Conservation (phyloP, 2,888 invertebrate species). For the Petrolisthes cinctipes region DNA sequence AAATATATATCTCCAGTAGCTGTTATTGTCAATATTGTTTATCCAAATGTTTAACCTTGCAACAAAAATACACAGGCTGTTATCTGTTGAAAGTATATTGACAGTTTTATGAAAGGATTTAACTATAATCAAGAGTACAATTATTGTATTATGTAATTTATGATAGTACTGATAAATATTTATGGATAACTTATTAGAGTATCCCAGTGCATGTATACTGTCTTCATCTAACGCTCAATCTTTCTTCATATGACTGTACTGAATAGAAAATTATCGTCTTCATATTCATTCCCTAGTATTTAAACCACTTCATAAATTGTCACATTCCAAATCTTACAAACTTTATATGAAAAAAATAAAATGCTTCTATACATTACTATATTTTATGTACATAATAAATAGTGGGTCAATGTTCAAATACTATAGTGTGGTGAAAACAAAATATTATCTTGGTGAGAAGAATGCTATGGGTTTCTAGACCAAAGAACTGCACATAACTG, state of each 20-base stretch:
- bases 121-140: conserved; percentile 20
- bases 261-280: conserved; percentile 18
- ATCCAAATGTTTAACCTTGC: not conserved
- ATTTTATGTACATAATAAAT: no score
- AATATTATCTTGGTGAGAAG: no score
- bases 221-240: conserved; percentile 11
- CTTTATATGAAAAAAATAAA: conserved; percentile 34
- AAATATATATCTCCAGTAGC: not conserved
- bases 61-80: conserved; percentile 1
- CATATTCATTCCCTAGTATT: conserved; percentile 12
- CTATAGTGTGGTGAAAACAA: no score
- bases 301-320: conserved; percentile 40
- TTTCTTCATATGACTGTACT: not conserved
- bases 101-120: conserved; percentile 25
- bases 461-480: no score
- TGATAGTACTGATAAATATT: conserved; percentile 6
- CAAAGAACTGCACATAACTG: no score
- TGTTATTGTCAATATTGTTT: not conserved
- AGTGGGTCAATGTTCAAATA: no score
- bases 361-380: not conserved
- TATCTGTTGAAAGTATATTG: conserved; percentile 21
- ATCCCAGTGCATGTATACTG: conserved; percentile 7
- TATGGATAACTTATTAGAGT: conserved; percentile 18
- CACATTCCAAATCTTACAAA: conserved; percentile 50
- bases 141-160: conserved; percentile 17